These are phyloP conservation scores for Monochamus saltuarius DNA, from an alignment of 1,140 invertebrate species.

Conservation along the genomic window DNA sequence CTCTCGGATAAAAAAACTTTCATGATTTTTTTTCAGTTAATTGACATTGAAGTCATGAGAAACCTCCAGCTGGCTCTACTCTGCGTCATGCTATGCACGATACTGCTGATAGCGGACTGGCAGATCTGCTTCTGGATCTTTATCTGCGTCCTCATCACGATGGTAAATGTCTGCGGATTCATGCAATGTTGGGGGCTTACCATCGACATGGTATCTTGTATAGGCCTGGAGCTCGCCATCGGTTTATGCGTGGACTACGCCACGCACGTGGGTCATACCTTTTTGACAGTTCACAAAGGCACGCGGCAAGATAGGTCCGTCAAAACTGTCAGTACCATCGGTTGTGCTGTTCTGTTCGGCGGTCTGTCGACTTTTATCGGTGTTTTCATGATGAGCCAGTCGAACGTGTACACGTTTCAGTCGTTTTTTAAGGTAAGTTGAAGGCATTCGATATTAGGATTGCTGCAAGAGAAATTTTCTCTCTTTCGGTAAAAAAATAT, in stretches of 20 bases:
- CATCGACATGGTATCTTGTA: conserved; percentile 83
- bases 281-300: conserved; percentile 60
- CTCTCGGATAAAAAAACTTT: not conserved
- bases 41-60: conserved; percentile 72
- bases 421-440: conserved; percentile 72
- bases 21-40: conserved; percentile 53
- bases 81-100: conserved; percentile 79
- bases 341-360: conserved; percentile 77
- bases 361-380: conserved; percentile 78
- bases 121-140: conserved; percentile 78
- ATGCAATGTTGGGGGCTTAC: conserved; percentile 81
- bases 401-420: conserved; percentile 76
- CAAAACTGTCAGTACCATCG: conserved; percentile 72
- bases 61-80: conserved; percentile 77
- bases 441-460: conserved; percentile 3
- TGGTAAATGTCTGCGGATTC: conserved; percentile 79
- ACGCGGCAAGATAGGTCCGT: conserved; percentile 63
- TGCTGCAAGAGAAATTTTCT: not conserved
- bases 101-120: conserved; percentile 77
- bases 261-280: conserved; percentile 84
- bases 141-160: conserved; percentile 72
- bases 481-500: not conserved
- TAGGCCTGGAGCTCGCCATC: conserved; percentile 80
- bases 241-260: conserved; percentile 88
- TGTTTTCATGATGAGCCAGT: conserved; percentile 70